phyloP scores from a whole-genome alignment of 2,797 vertebrate species.

The Ambastaia sidthimunki region DNA sequence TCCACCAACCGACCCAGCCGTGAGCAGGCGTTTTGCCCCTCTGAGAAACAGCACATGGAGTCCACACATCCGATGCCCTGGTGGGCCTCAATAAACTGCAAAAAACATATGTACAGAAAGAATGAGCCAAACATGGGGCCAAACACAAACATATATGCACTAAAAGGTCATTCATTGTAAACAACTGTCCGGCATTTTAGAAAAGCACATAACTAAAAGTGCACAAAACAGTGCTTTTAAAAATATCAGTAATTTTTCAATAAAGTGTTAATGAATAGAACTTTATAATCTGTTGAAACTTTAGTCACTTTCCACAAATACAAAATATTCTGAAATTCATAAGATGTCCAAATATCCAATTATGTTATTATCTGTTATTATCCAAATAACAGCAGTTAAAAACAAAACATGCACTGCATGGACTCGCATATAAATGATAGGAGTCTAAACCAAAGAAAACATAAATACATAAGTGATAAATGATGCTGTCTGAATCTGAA shows the following conservation, averaged over 20 bases:
- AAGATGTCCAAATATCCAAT: too few relatives aligned
- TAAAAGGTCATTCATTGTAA: background rate
- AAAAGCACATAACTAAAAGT: background rate
- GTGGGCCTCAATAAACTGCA: slow-evolving; percentile 86
- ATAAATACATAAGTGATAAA: slow-evolving; percentile 26
- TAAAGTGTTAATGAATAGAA: too few relatives aligned
- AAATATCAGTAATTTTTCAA: too few relatives aligned
- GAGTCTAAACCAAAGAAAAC: background rate
- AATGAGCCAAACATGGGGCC: background rate
- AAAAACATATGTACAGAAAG: slow-evolving; percentile 27
- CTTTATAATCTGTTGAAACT: too few relatives aligned
- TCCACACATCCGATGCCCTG: slow-evolving; percentile 94
- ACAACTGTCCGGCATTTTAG: background rate
- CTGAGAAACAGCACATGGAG: slow-evolving; percentile 95
- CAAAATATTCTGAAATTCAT: too few relatives aligned
- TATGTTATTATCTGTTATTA: too few relatives aligned
- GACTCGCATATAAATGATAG: background rate
- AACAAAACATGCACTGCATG: background rate
- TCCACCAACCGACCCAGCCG: slow-evolving; percentile 92
- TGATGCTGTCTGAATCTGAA: slow-evolving; percentile 5
- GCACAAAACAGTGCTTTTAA: background rate
- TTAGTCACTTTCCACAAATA: too few relatives aligned
- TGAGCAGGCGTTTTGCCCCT: slow-evolving; percentile 87
- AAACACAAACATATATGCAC: background rate
- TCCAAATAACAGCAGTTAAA: slow-evolving; percentile 1